Percentiles rank a stretch among this genome's conserved stretches.
phyloP scores from a whole-genome alignment of 2,888 invertebrate genomes.

The Meteorus colon region DNA sequence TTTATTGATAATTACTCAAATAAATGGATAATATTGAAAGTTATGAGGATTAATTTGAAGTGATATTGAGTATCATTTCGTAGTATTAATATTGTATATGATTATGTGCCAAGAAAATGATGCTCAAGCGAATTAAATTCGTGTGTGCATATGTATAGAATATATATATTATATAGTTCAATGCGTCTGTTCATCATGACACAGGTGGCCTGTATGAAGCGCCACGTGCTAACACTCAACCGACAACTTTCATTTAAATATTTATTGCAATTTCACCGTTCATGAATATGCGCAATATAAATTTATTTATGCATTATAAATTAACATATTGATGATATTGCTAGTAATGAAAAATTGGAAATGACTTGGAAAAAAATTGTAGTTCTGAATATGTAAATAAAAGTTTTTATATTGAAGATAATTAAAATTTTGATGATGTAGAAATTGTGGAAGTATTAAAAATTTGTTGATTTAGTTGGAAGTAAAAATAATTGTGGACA shows the following conservation, averaged over 20 bases:
- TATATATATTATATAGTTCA: background rate
- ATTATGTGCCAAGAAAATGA: constrained; percentile 37
- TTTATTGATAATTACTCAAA: background rate
- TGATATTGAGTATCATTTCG: constrained; percentile 27
- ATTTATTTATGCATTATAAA: constrained; percentile 23
- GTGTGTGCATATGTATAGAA: background rate
- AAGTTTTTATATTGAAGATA: background rate
- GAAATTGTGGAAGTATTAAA: too few species aligned
- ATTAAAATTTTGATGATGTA: too few species aligned
- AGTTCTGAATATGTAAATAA: background rate
- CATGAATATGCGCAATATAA: constrained; percentile 24
- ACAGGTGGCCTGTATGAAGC: constrained; percentile 38
- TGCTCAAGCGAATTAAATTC: constrained; percentile 11
- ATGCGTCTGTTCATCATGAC: constrained; percentile 22
- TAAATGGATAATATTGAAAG: background rate
- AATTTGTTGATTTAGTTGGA: too few species aligned
- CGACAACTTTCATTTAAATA: constrained; percentile 25
- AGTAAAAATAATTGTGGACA: too few species aligned
- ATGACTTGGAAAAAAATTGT: background rate
- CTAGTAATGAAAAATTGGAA: background rate
- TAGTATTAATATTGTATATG: background rate
- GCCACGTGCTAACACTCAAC: constrained; percentile 34
- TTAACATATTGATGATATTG: constrained; percentile 15
- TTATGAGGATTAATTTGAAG: constrained; percentile 9
- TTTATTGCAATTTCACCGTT: constrained; percentile 18